phyloP scores from a whole-genome alignment of 2,888 invertebrate species.

The Noctua fimbriata region DNA sequence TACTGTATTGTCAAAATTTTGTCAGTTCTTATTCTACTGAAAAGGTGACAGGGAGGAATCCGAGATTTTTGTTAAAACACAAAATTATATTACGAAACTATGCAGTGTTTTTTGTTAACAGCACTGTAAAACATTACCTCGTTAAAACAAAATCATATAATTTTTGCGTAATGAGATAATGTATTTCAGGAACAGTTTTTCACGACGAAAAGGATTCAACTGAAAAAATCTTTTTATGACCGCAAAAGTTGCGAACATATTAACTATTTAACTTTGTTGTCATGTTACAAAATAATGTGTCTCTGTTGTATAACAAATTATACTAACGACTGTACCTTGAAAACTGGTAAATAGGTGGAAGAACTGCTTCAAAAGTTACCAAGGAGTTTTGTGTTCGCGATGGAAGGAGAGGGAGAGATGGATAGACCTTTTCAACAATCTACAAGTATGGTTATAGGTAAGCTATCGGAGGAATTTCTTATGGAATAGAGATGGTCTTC shows the following conservation, averaged over 20 bases:
- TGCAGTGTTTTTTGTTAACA: background rate
- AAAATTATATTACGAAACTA: background rate
- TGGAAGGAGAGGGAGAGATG: background rate
- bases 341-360: constrained; percentile 31
- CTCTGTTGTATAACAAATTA: constrained; percentile 40
- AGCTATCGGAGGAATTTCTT: no score
- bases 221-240: constrained; percentile 31
- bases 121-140: constrained; percentile 19
- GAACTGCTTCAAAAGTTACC: background rate
- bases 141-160: constrained; percentile 11
- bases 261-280: constrained; percentile 36
- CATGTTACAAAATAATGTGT: constrained; percentile 45
- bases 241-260: constrained; percentile 17
- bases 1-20: no score
- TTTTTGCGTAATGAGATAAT: constrained; percentile 1
- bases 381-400: background rate
- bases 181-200: background rate
- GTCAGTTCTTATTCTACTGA: background rate
- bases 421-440: background rate
- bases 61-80: background rate
- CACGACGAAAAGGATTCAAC: constrained; percentile 15
- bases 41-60: background rate
- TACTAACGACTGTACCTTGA: constrained; percentile 39
- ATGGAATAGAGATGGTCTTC: background rate
- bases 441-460: background rate